Base-by-base conservation (phyloP, 2,797 vertebrate species). In the Smutsia temminckii region DNA sequence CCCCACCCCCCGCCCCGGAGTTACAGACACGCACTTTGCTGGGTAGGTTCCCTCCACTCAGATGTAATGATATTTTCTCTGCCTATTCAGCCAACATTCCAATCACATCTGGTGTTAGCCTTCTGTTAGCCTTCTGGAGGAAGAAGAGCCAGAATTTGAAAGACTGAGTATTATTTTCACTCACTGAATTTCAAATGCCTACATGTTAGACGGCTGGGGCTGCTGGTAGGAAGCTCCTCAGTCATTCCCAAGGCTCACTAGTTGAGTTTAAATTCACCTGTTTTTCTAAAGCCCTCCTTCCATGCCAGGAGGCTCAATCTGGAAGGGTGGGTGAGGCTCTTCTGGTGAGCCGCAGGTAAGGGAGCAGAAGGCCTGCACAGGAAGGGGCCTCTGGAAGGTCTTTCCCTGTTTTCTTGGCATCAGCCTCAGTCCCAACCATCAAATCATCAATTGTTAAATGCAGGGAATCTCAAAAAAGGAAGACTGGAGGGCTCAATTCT, bases 361-460 rank as follows among this genome's bases (percentile, higher is more conserved):
- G 37, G 23, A 34, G 46, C 34, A 78, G 17, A 8, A 63, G 8
- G 25, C 23, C 17, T 49, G 21, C 8, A 8, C 6, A 0, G 25
- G 3, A 46, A 57, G 21, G 2, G 32, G 12, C 53, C 23, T 83
- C 69, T 34, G 25, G n/a, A 79, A 34, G 25, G 11, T 61, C 57
- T 57, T 3, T 2, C 12, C 6, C 1, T 18, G 46, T 59, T 27
- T 71, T 53, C 8, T 34, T 63, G 20, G 69, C 88, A 79, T 94
- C 27, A 46, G 42, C 79, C 85, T 89, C 64, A n/a, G 85, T 59
- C 32, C 49, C 40, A 69, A 91, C 75, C 49, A 64, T 37, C 90
- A 71, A 17, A 66, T 87, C 32, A 32, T 32, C 46, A 75, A 16
- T 37, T 69, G 75, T 34, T 87, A 85, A 89, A 85, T 78, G 40